phyloP scores from a whole-genome alignment of 2,113 vertebrate genomes.

The Pithys albifrons region DNA sequence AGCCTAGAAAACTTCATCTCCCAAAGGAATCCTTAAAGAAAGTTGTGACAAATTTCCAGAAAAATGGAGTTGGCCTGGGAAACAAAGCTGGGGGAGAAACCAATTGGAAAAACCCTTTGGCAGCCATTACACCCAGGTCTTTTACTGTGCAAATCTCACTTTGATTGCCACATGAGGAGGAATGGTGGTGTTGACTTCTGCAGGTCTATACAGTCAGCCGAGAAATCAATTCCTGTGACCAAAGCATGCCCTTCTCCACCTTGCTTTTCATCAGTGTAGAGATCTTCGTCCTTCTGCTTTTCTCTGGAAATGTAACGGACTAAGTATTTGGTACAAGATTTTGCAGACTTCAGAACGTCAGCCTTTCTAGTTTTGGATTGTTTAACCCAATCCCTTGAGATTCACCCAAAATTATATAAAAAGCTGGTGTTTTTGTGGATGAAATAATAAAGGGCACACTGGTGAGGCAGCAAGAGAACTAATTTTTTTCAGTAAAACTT shows the following conservation, averaged over 20 bases:
- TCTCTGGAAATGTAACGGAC: constrained; percentile 37
- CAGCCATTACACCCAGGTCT: neutral
- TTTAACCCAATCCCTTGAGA: neutral
- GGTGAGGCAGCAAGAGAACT: neutral
- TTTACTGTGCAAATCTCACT: neutral
- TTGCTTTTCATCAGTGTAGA: neutral
- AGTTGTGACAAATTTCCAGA: constrained; percentile 28
- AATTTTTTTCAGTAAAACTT: neutral
- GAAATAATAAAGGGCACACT: neutral
- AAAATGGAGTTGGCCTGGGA: neutral
- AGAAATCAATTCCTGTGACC: neutral
- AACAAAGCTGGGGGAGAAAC: neutral
- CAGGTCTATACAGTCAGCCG: neutral
- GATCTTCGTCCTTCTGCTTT: neutral
- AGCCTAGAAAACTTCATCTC: constrained; percentile 65
- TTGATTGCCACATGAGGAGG: neutral
- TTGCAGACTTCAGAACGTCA: constrained; percentile 7
- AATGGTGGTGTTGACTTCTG: neutral
- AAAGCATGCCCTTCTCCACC: neutral
- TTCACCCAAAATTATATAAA: neutral
- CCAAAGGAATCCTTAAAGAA: constrained; percentile 57
- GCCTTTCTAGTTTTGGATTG: neutral
- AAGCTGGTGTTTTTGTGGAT: neutral
- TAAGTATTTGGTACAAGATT: constrained; percentile 22
- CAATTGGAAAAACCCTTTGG: neutral